Base-by-base conservation (phyloP, 2,797 vertebrate species). In the Halcyon smyrnensis region DNA sequence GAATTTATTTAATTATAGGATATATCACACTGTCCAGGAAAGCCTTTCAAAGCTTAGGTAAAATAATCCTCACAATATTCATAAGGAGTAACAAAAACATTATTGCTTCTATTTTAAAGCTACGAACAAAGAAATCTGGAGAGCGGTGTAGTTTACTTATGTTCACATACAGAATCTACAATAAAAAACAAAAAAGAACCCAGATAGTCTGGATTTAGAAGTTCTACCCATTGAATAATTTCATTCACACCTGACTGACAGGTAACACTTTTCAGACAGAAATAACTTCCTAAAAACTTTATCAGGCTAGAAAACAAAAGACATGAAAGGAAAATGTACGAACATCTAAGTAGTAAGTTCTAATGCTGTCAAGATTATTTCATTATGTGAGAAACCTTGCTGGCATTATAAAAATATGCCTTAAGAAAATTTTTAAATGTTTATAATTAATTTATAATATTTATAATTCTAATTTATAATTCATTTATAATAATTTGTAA, bases 171-270 rank as follows among this genome's bases (percentile, higher is more conserved):
- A 32, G 20, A 70, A 43, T 30, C 53, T 17, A 36, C 6, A 1
- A 7, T 2, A 82, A 71, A 34, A 71, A 57, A 0, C 28, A 3
- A 30, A 64, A 75, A 76, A 53, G 1, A 18, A 34, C 7, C 1
- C 34, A 78, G 11, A 28, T 45, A 69, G 27, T 79, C 41, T 30
- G 6, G 4, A 32, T 78, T 87, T 90, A 63, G 69, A 63, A 9
- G 43, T 50, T 83, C 27, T 57, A 63, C 4, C 17, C 56, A 43
- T 3, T 25, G 45, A 53, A 11, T 37, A 43, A 56, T 50, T 82
- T 53, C 37, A 76, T 8, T 4, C n/a, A 25, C 34, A 57, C 1
- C 1, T 1, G 9, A 32, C 8, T 64, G 43, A 64, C 5, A 59
- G 18, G 6, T 11, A 56, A 25, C 8, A 59, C 13, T 7, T 64